Base-by-base conservation (phyloP, 2,888 invertebrate species). In the Boloria euphrosyne region DNA sequence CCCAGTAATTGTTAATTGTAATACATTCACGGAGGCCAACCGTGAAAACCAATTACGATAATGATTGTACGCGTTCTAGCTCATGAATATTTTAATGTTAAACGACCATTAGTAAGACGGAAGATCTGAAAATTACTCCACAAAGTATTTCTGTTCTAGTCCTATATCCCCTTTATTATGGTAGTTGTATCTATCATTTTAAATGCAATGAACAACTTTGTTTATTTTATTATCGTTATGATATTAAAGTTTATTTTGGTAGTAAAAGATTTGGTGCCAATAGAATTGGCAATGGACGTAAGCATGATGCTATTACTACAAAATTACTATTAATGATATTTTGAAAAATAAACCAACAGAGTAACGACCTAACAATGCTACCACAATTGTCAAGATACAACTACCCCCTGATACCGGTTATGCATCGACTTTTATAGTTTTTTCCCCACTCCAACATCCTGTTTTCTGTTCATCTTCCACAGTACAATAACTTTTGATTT, bases 51-150 rank as follows among this genome's bases (percentile, higher is more conserved):
- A 78, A 78, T 77, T 77, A 76, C 65, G 71, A 75, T 78, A 74
- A 75, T 74, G 73, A 76, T 75, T 71, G 73, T 70, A 74, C 73
- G 71, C 70, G 70, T 69, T 70, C 66, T 65, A 61, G 60, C 69
- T 72, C 72, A 76, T 78, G 76, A 75, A 78, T 79, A 77, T 75
- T 75, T 70, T 70, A 74, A 67, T 69, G 60, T 66, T 55, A 46
- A 70, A 67, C 65, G 71, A 68, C 64, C 68, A 46, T 14, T 38
- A 58, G 55, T 50, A 66, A 53, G 70, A 44, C 58, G 49, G 64
- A 63, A 62, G 62, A 66, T 64, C 58, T 59, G 62, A 62, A 65
- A 71, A 63, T 65, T 62, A 65, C 53, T n/a, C 55, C 52, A 47
- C 59, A 22, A 16, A 49, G 54, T 57, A 52, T 10, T 59, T 62